Evolutionary conservation across 2,888 invertebrate species (phyloP), one percentile per base, ranked within the genome.

Genomic region (Catocala nupta): DNA sequence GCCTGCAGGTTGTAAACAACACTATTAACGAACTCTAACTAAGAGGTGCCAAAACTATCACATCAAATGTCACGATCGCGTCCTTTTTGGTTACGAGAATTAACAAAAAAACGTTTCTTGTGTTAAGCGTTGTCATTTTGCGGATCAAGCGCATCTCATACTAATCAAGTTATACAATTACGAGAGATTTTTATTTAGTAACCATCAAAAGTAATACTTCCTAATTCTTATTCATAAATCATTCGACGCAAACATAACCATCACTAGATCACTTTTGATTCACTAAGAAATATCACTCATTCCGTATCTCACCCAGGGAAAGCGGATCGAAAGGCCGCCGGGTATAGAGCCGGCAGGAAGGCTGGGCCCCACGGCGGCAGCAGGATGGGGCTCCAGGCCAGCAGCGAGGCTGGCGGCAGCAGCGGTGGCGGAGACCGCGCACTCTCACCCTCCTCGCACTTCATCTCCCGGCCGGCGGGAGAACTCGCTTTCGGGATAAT

Each of bases 281-380:
- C 73, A 75, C 70, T 55, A 44, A 51, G 25, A 62, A 64, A 63
- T 66, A 70, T 66, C 71, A 75, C 68, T 60, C 59, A 53, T 52
- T 67, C 70, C 63, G 71, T 76, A 69, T 94, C 96, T 95, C 95
- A 97, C 97, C 97, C 96, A 57, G 97, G 97, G 79, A 97, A 94
- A 69, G 96, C 96, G 61, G 96, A 96, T 53, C 96, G 93, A 75
- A 96, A 94, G 49, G 96, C 96, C 67, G 96, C 96, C 81, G 96
- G 96, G 90, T 96, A 97, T 85, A 96, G 96, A 70, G 96, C 96
- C 70, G 96, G 96, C 75, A 96, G 83, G 68, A 96, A 94, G 45
- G 96, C 96, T 75, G 96, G 96, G 58, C 96, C 96, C 96, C 97
- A 97, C 25, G 96, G 96, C 77, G 96, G 96, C 86, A 97, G 90